Evolutionary conservation across 1,140 invertebrate species (phyloP).

Genomic region (Arion vulgaris): DNA sequence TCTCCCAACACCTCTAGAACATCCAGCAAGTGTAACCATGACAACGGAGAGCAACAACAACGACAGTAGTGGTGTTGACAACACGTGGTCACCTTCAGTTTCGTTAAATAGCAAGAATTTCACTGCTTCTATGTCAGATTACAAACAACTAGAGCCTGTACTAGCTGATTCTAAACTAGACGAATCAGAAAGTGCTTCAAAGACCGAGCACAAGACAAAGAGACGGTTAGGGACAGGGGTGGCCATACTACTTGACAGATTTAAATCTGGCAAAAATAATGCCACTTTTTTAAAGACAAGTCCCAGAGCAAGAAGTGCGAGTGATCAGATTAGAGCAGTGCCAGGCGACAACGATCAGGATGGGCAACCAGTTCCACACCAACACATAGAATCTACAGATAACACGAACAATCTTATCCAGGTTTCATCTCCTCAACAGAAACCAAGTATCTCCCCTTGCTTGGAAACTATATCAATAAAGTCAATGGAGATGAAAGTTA

Average conservation of each 20-base stretch:
- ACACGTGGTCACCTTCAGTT: neutral
- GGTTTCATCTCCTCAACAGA: neutral
- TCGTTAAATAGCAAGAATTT: neutral
- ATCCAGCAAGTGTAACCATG: neutral
- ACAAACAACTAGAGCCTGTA: neutral
- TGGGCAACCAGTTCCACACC: neutral
- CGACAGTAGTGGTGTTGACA: neutral
- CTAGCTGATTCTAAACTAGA: neutral
- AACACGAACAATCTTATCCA: constrained; percentile 17
- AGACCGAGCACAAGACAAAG: neutral
- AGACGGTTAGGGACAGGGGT: constrained; percentile 45
- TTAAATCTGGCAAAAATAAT: constrained; percentile 59
- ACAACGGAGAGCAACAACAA: neutral
- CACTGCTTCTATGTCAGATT: neutral
- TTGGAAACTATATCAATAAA: neutral
- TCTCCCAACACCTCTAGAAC: neutral
- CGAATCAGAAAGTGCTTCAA: neutral
- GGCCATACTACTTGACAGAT: constrained; percentile 56
- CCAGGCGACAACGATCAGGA: constrained; percentile 7
- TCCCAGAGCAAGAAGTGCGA: constrained; percentile 40
- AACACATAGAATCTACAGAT: neutral
- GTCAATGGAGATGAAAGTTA: neutral
- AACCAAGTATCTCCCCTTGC: neutral
- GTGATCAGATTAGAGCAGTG: constrained; percentile 28
- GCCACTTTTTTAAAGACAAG: constrained; percentile 24